A percentile compares a stretch with the other conserved stretches of the same genome.
These are phyloP conservation scores for Gryllus bimaculatus DNA, from an alignment of 1,140 invertebrate species.

Conservation along the genomic window DNA sequence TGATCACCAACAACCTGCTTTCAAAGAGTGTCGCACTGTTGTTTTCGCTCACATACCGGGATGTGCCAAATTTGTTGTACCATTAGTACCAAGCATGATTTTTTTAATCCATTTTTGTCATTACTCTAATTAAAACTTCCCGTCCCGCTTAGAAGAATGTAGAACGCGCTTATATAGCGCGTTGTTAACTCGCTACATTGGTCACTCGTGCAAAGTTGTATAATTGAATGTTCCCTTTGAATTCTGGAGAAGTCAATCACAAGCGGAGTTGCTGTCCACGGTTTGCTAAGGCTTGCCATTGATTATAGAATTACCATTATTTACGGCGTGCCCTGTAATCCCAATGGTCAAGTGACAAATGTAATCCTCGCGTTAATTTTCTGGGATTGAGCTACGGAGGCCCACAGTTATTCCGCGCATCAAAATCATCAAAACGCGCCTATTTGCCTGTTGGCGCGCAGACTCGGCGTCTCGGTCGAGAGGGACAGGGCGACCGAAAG, in stretches of 20 bases:
- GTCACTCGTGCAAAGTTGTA: background rate
- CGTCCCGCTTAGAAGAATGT: background rate
- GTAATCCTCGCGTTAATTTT: background rate
- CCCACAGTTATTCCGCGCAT: background rate
- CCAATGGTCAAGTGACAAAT: constrained; percentile 1
- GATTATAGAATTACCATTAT: background rate
- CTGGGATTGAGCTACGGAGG: background rate
- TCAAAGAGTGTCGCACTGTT: no score
- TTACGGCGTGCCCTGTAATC: background rate
- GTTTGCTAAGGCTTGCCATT: background rate
- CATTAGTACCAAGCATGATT: no score
- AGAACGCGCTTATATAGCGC: background rate
- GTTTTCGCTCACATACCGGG: no score
- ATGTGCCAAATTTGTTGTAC: no score
- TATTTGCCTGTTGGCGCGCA: background rate
- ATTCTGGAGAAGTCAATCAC: background rate
- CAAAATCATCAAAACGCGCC: background rate
- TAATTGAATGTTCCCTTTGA: background rate
- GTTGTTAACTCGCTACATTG: background rate
- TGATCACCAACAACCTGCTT: no score
- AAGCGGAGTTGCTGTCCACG: background rate
- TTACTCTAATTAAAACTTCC: background rate
- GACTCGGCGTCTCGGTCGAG: background rate
- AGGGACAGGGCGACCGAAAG: no score
- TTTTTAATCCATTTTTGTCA: background rate